Conservation (phyloP, 2,113 vertebrate genomes). For the Oncorhynchus nerka region DNA sequence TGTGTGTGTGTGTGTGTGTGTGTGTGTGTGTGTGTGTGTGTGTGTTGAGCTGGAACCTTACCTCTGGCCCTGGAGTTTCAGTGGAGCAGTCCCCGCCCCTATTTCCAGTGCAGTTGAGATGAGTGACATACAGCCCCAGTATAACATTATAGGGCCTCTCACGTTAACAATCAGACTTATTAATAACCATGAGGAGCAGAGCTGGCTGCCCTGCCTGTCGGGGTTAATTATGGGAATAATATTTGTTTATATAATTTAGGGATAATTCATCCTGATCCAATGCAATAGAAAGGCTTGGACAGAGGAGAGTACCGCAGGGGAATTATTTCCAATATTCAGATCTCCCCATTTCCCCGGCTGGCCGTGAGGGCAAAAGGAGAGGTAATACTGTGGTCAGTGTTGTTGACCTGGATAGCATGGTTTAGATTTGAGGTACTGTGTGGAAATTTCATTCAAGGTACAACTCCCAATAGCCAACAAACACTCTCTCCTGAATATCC, state of each 20-base stretch:
- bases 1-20: too few species aligned
- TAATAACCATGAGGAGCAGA: constrained; percentile 54
- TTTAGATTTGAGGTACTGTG: neutral
- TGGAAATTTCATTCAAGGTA: neutral
- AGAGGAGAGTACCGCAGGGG: neutral
- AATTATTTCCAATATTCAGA: neutral
- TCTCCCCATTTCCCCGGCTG: neutral
- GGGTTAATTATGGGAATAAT: constrained; percentile 57
- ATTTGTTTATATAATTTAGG: constrained; percentile 78
- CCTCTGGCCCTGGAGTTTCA: neutral
- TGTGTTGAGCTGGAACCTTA: neutral
- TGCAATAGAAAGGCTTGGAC: neutral
- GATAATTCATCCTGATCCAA: constrained; percentile 63
- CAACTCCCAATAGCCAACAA: too few species aligned
- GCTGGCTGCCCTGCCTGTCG: constrained; percentile 38
- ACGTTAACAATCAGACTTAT: constrained; percentile 68
- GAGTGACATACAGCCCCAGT: constrained; percentile 22
- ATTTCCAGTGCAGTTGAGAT: too few species aligned
- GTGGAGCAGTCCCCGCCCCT: neutral
- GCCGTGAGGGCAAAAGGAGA: neutral
- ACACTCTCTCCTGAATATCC: too few species aligned
- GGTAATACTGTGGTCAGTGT: neutral
- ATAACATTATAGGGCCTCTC: constrained; percentile 54
- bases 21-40: neutral
- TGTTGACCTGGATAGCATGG: neutral